Conservation (phyloP, 2,797 vertebrate species). For the Antennarius maculatus region DNA sequence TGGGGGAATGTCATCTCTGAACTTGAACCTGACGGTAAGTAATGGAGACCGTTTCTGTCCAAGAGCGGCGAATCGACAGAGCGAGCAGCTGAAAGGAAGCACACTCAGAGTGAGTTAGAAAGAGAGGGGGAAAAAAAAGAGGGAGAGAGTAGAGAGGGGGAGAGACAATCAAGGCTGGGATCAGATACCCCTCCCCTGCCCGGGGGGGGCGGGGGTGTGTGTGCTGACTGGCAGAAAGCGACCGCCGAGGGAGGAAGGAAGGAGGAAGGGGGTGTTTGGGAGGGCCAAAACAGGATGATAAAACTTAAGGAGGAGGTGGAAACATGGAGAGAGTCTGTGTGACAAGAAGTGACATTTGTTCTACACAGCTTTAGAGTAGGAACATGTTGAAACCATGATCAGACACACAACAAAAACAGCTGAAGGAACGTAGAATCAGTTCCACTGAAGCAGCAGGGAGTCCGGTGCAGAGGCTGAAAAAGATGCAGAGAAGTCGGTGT, state of each 20-base stretch:
- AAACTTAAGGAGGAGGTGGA: slow-evolving; percentile 32
- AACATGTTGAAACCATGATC: background rate
- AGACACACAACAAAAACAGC: slow-evolving; percentile 6
- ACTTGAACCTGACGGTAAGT: slow-evolving; percentile 64
- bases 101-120: slow-evolving; percentile 25
- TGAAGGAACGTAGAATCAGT: slow-evolving; percentile 4
- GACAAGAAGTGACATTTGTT: slow-evolving; percentile 55
- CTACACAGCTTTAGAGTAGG: slow-evolving; percentile 4
- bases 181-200: slow-evolving; percentile 53
- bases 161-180: slow-evolving; percentile 39
- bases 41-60: slow-evolving; percentile 50
- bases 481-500: background rate
- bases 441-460: background rate
- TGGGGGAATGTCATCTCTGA: slow-evolving; percentile 65
- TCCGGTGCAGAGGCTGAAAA: background rate
- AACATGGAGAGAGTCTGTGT: slow-evolving; percentile 15
- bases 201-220: too few relatives aligned
- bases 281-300: slow-evolving; percentile 46
- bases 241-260: slow-evolving; percentile 53
- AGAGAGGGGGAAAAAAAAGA: slow-evolving; percentile 20
- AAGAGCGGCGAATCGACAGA: slow-evolving; percentile 49
- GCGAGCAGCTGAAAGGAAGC: slow-evolving; percentile 52
- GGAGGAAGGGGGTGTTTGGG: slow-evolving; percentile 28
- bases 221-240: slow-evolving; percentile 78
- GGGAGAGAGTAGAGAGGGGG: slow-evolving; percentile 28